Evolutionary conservation across 2,888 invertebrate genomes (phyloP).

Genomic region (Lissonota sp.): DNA sequence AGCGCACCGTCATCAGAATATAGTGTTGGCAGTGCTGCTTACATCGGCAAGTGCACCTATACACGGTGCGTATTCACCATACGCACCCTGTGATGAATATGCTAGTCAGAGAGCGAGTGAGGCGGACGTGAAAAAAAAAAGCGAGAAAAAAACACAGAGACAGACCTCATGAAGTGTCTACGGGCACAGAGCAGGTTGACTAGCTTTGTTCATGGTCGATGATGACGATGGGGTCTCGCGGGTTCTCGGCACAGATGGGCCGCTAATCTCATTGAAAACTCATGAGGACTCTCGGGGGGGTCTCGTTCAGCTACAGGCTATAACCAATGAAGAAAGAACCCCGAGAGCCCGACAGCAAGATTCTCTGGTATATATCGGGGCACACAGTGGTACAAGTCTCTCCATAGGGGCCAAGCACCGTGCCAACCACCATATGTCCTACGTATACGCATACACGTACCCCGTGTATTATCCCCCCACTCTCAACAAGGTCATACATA

Average conservation of each 20-base stretch:
- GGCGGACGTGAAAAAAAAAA: constrained; percentile 50
- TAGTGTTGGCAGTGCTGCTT: constrained; percentile 29
- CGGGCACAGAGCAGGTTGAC: constrained; percentile 81
- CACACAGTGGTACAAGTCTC: constrained; percentile 61
- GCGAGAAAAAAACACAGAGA: constrained; percentile 62
- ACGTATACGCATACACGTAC: constrained; percentile 78
- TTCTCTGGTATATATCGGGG: constrained; percentile 65
- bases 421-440: constrained; percentile 83
- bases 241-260: constrained; percentile 82
- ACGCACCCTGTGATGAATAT: constrained; percentile 34
- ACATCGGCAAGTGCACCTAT: constrained; percentile 63
- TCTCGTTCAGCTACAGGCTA: constrained; percentile 59
- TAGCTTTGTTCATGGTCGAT: constrained; percentile 81
- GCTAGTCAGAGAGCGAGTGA: constrained; percentile 24
- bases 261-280: constrained; percentile 84
- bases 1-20: constrained; percentile 45
- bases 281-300: constrained; percentile 81
- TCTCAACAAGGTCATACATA: constrained; percentile 37
- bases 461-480: constrained; percentile 54
- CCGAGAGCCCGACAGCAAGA: constrained; percentile 66
- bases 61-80: constrained; percentile 50
- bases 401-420: constrained; percentile 78
- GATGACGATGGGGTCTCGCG: constrained; percentile 82
- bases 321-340: constrained; percentile 65
- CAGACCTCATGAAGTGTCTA: constrained; percentile 74